Base-by-base conservation (phyloP, 2,113 vertebrate species). In the Pseudolaguvia tuberculata region DNA sequence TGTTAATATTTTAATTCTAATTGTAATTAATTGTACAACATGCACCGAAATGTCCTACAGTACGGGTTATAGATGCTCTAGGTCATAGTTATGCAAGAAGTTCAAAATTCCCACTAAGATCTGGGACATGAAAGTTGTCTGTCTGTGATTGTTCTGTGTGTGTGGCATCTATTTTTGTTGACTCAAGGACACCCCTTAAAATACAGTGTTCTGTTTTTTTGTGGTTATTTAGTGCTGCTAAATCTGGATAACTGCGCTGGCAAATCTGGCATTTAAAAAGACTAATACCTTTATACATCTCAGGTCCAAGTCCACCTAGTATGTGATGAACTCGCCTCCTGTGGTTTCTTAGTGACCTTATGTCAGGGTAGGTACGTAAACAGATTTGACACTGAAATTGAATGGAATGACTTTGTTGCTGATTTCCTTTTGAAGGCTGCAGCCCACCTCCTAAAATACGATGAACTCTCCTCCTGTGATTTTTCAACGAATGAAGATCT, bases 321-420 rank as follows among this genome's bases (percentile, higher is more conserved):
- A 90, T 88, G 35, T 84, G 84, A 85, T 91, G 90, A 63, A 89
- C 86, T 72, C 86, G 88, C 66, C 88, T 83, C 48, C 85, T 86
- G 82, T 92, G 91, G 83, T 89, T 89, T 83, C 88, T 89, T 6
- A 92, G 85, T 0, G 89, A 90, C 63, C 86, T 86, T 7, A 90
- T 79, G 76, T 75, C 88, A 1, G 84, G 82, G 73, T 90, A 92
- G 2, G 69, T 86, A 12, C 88, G 85, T 73, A 87, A 85, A 80
- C 91, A 92, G 12, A 91, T 81, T 23, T 90, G 87, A 51, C 91
- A 92, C 58, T 78, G 84, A 69, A 85, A 87, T 0, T 80, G 73
- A 29, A 79, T 83, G 8, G 84, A 82, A 59, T 85, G 83, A 77
- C 55, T 74, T 53, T 78, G 79, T 42, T 80, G 81, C 27, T 70